phyloP scores from a whole-genome alignment of 2,888 invertebrate species.

The Girardia tigrina region DNA sequence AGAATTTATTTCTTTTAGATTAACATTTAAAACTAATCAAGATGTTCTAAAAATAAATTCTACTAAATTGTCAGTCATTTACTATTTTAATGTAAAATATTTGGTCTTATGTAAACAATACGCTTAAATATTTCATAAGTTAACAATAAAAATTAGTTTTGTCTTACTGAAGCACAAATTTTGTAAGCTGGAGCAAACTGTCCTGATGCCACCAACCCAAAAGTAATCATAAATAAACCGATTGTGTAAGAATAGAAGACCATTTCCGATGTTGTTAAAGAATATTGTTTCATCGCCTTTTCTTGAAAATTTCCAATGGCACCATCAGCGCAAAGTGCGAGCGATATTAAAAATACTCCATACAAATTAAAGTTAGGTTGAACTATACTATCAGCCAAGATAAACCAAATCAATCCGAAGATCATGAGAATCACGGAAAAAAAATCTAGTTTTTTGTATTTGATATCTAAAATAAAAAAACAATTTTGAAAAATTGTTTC shows the following conservation, averaged over 20 bases:
- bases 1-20: too few species aligned
- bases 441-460: constrained; percentile 69
- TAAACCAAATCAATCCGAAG: constrained; percentile 74
- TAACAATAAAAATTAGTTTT: too few species aligned
- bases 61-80: too few species aligned
- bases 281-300: constrained; percentile 71
- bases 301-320: constrained; percentile 91
- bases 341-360: constrained; percentile 55
- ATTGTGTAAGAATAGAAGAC: constrained; percentile 79
- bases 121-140: too few species aligned
- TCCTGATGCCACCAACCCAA: constrained; percentile 62
- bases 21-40: too few species aligned
- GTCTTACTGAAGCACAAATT: constrained; percentile 64
- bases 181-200: constrained; percentile 62
- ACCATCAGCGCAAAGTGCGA: constrained; percentile 80
- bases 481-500: too few species aligned
- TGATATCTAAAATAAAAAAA: constrained; percentile 59
- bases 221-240: constrained; percentile 67
- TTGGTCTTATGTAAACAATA: too few species aligned
- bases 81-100: too few species aligned
- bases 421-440: constrained; percentile 72
- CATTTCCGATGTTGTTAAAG: constrained; percentile 74
- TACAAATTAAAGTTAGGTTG: constrained; percentile 56
- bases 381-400: constrained; percentile 61
- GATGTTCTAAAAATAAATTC: too few species aligned